Base-by-base conservation (phyloP, 2,113 vertebrate species). In the Salvator merianae region DNA sequence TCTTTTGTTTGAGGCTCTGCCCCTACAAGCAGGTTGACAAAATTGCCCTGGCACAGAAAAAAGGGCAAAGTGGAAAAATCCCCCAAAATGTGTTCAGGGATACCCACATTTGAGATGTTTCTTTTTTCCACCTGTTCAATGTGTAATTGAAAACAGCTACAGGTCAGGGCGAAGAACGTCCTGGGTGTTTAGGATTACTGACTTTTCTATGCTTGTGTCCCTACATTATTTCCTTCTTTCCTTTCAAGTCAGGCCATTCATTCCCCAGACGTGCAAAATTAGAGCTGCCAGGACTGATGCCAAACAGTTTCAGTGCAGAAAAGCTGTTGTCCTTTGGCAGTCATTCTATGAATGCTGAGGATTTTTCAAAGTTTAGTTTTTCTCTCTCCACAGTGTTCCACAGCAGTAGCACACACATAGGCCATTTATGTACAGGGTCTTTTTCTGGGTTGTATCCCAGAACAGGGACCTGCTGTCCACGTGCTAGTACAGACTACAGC, bases 201-300 rank as follows among this genome's bases (percentile, higher is more conserved):
- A 84, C 84, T 90, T 84, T 86, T 82, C 84, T 68, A 79, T 13
- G 82, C 30, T 84, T 89, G 84, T 77, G 3, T 92, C 90, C 90
- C 2, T 0, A 85, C 47, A 43, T 77, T n/a, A n/a, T n/a, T n/a
- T 59, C 77, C 87, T 92, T 90, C 91, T 87, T 90, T 90, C 88
- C 92, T 92, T 89, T 88, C 88, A 55, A 92, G 92, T 77, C 77
- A 89, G 93, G 3, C 77, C 75, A 86, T 82, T 85, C 88, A 79
- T 89, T 88, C 89, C 88, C 91, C 89, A 90, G 91, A 92, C 87
- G 80, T 86, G 86, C 89, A 84, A 90, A 87, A 79, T 84, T 82
- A 84, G 84, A 30, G 1, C 7, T 34, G 77, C 80, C 38, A 88
- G 91, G 91, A 88, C 73, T 65, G 3, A 43, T 65, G 91, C 92